Percentiles rank a stretch among this genome's conserved stretches.
Conservation (phyloP, 2,797 vertebrate genomes). For the Odontamblyopus rebecca region DNA sequence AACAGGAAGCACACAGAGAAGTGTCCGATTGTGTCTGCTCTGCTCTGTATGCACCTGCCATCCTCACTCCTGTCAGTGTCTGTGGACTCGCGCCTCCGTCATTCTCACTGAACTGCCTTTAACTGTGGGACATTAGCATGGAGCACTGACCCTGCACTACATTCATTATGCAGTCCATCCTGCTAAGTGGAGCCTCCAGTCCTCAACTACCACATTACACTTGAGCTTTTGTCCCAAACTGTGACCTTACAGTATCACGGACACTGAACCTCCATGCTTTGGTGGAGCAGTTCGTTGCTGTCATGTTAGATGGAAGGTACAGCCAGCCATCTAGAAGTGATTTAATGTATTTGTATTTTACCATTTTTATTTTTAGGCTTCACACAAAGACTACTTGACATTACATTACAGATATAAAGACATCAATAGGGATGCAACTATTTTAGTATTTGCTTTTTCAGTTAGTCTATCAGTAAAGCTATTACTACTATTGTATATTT, state of each 20-base stretch:
- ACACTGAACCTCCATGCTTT: background rate
- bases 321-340: background rate
- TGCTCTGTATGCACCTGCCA: conserved; percentile 29
- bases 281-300: background rate
- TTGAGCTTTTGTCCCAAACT: conserved; percentile 21
- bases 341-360: background rate
- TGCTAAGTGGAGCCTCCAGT: conserved; percentile 27
- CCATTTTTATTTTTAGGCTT: background rate
- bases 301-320: background rate
- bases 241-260: background rate
- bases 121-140: conserved; percentile 23
- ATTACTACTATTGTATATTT: no score
- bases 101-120: conserved; percentile 34
- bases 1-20: background rate
- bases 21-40: conserved; percentile 5
- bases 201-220: conserved; percentile 24
- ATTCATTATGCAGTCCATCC: conserved; percentile 33
- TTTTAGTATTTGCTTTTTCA: no score
- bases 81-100: conserved; percentile 21
- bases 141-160: conserved; percentile 15
- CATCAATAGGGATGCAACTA: no score
- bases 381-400: background rate
- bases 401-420: background rate
- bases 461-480: no score
- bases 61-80: conserved; percentile 8